Evolutionary conservation across 2,113 vertebrate species (phyloP).

Genomic region (Stomatorhinus ivindoensis): DNA sequence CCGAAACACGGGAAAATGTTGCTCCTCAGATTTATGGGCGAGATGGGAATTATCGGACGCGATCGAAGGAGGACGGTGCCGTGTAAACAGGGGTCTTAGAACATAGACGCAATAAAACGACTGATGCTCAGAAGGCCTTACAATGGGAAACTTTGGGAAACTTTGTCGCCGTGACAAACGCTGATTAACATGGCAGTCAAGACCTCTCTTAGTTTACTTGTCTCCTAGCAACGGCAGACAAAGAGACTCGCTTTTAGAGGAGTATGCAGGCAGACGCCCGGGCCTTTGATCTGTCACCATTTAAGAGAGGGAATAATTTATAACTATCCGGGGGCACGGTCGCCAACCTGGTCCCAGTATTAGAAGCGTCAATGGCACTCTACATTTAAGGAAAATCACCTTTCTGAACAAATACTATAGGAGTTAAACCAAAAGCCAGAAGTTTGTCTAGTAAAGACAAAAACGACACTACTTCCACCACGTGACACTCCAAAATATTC

Average conservation of each 20-base stretch:
- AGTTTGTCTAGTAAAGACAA: conserved; percentile 1
- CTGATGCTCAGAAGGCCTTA: conserved; percentile 24
- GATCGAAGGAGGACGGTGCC: neutral
- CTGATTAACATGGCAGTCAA: conserved; percentile 64
- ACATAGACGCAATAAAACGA: conserved; percentile 31
- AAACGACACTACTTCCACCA: neutral
- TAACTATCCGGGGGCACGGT: conserved; percentile 22
- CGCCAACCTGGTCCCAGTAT: neutral
- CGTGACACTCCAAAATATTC: neutral
- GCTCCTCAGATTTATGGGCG: neutral
- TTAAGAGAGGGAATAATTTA: conserved; percentile 52
- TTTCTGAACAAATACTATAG: conserved; percentile 23
- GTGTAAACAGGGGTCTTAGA: conserved; percentile 5
- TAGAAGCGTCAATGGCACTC: conserved; percentile 27
- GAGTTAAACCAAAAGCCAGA: neutral
- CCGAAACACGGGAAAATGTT: neutral
- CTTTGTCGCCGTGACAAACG: conserved; percentile 56
- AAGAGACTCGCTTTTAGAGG: conserved; percentile 59
- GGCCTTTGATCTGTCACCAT: conserved; percentile 72
- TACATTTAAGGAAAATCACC: conserved; percentile 23
- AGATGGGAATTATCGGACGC: neutral
- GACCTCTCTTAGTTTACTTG: conserved; percentile 50
- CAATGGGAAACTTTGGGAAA: conserved; percentile 50
- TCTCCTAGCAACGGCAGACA: conserved; percentile 73
- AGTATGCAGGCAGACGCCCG: conserved; percentile 47